Base-by-base conservation (phyloP, 2,113 vertebrate genomes). In the Speoplatyrhinus poulsoni region DNA sequence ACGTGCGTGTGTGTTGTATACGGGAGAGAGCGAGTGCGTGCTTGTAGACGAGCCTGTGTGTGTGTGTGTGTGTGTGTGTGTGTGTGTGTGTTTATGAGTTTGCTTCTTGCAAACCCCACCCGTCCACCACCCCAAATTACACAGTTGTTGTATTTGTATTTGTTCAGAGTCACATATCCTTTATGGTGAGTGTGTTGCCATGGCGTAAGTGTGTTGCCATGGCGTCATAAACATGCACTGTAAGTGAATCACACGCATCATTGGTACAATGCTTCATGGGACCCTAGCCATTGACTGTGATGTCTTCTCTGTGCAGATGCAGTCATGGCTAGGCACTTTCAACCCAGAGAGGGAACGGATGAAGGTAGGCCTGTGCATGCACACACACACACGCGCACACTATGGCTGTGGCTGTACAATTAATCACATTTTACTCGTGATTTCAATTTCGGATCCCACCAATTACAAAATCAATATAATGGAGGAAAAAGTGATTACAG, bases 341-440 rank as follows among this genome's bases (percentile, higher is more conserved):
- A 93, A 94, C 86, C 92, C 91, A 12, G 90, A 87, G 81, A 86
- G 91, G 82, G 92, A 92, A 87, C 85, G 90, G 67, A 69, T 90
- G 49, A 76, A 93, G 93, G 93, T 88, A 70, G 82, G 73, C 50
- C 19, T 48, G 60, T 61, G 60, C 26, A 69, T 50, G 19, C 19
- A 19, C 19, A 62, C 63, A 66, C 62, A 54, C 50, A 46, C 73
- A 55, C 56, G 54, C 60, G 17, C 19, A n/a, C 46, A 32, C 62
- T n/a, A n/a, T n/a, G n/a, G n/a, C n/a, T n/a, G n/a, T n/a, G 12
- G 7, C 36, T n/a, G 33, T 46, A 69, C 68, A 46, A 11, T 10
- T 11, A 50, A 16, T 48, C 33, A n/a, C 67, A 52, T 41, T 12
- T 58, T 12, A 19, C 7, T 15, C 2, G 26, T 26, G 26, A 26